Conservation (phyloP, 2,113 vertebrate species). For the Redunca redunca region DNA sequence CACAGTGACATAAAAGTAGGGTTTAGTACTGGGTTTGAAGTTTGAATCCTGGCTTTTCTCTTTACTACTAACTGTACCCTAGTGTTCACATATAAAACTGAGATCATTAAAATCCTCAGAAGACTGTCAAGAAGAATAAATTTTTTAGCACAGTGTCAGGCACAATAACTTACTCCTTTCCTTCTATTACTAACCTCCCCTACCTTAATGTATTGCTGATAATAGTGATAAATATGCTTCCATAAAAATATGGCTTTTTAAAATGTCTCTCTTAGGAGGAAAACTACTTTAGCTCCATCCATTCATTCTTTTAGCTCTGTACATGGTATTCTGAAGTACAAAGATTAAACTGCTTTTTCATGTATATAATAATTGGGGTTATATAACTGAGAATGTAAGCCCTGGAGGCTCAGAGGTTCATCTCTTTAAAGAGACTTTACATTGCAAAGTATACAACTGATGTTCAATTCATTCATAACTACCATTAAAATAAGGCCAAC, state of each 20-base stretch:
- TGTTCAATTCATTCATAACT: slow-evolving; percentile 1
- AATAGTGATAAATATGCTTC: neutral
- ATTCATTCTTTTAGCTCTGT: neutral
- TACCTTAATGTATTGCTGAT: neutral
- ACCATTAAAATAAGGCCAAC: slow-evolving; percentile 22
- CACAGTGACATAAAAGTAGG: neutral
- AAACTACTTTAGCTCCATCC: neutral
- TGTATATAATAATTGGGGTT: slow-evolving; percentile 30
- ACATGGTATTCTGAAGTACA: neutral
- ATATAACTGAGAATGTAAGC: slow-evolving; percentile 6
- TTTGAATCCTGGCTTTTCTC: neutral
- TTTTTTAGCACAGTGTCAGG: neutral
- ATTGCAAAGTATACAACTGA: slow-evolving; percentile 15
- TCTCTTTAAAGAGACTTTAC: slow-evolving; percentile 47
- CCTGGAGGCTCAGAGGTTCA: neutral
- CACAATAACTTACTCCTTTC: neutral
- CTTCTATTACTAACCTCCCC: neutral
- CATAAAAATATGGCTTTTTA: neutral
- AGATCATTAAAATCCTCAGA: neutral
- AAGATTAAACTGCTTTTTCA: slow-evolving; percentile 40
- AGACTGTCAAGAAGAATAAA: neutral
- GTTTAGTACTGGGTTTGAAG: neutral
- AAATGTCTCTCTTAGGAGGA: neutral
- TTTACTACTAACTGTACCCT: neutral
- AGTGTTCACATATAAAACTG: neutral